Conservation (phyloP, 2,888 invertebrate genomes). For the Drosophila nr. perissopoda region DNA sequence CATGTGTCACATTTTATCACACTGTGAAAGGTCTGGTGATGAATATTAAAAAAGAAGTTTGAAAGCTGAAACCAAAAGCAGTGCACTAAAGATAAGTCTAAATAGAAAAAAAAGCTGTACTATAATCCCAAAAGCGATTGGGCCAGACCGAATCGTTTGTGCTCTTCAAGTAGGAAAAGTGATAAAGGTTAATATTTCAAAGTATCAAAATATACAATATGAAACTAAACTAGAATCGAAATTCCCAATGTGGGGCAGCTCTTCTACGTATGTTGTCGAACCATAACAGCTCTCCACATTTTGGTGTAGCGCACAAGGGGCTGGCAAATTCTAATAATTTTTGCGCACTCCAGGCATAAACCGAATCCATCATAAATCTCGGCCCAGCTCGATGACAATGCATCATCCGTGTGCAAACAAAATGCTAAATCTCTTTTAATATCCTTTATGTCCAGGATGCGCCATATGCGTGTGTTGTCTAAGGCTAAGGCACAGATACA, state of each 20-base stretch:
- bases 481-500: constrained; percentile 49
- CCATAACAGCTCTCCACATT: constrained; percentile 27
- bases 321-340: constrained; percentile 76
- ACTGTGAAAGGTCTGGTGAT: constrained; percentile 43
- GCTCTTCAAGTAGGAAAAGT: constrained; percentile 8
- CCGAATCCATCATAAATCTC: constrained; percentile 83
- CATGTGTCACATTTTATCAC: constrained; percentile 74
- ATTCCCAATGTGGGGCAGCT: constrained; percentile 26
- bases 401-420: constrained; percentile 84
- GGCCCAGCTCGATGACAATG: constrained; percentile 84
- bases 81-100: constrained; percentile 29
- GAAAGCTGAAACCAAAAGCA: constrained; percentile 48
- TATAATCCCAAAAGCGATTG: constrained; percentile 14
- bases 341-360: constrained; percentile 79
- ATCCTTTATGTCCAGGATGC: constrained; percentile 80
- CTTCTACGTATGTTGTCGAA: neutral
- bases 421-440: constrained; percentile 82
- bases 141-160: constrained; percentile 19
- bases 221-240: neutral
- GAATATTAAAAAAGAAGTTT: constrained; percentile 75
- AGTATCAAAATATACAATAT: neutral
- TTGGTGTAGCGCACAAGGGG: constrained; percentile 53
- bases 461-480: constrained; percentile 75
- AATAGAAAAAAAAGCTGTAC: constrained; percentile 14
- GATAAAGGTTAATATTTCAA: neutral